These are phyloP conservation scores for Poeciliopsis paucimaculata DNA, from an alignment of 2,797 vertebrate genomes.

Conservation along the genomic window DNA sequence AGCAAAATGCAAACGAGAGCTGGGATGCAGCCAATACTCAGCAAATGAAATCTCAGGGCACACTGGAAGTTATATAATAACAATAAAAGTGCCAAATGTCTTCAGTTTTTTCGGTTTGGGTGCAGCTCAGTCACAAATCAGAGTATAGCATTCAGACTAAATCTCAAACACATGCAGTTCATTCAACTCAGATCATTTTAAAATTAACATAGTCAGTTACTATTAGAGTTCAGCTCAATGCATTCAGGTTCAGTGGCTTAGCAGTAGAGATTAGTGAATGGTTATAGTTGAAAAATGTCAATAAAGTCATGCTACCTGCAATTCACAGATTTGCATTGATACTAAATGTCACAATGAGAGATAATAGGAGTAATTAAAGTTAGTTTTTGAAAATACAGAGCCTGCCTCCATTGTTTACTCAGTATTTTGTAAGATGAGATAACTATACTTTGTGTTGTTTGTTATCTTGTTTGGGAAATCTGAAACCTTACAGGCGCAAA, in stretches of 20 bases:
- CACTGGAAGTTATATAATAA: not conserved
- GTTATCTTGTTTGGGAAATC: not conserved
- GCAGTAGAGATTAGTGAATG: not conserved
- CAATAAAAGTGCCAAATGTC: not conserved
- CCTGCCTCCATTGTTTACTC: not conserved
- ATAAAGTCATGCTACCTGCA: not conserved
- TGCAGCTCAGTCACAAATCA: not conserved
- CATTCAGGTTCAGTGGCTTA: not conserved
- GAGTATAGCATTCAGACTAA: not conserved
- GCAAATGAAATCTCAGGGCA: not conserved
- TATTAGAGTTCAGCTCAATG: not conserved
- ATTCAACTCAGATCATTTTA: not conserved
- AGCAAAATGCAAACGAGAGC: not conserved
- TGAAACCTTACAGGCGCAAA: not conserved
- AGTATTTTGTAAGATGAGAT: not conserved
- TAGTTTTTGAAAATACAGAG: not conserved
- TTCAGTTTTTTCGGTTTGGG: not conserved
- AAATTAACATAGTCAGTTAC: not conserved
- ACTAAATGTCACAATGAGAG: not conserved
- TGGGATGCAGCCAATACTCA: not conserved
- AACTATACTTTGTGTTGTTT: not conserved
- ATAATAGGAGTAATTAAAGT: not conserved
- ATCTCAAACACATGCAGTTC: not conserved
- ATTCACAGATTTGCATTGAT: not conserved
- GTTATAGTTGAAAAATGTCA: not conserved